phyloP scores from a whole-genome alignment of 64 coral and sea anemone genomes.

The Montipora sp. region DNA sequence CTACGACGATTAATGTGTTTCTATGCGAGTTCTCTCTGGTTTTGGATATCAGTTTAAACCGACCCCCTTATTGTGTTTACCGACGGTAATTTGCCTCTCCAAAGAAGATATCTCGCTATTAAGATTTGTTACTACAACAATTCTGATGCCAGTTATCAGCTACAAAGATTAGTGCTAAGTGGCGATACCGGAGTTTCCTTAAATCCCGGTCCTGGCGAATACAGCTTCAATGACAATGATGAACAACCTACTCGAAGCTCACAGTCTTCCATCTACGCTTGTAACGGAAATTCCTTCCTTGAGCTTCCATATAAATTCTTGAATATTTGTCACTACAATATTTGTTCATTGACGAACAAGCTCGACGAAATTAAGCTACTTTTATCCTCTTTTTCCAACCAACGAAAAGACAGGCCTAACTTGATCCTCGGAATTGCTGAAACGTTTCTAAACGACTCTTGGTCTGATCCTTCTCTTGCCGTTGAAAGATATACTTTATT shows the following conservation, averaged over 20 bases:
- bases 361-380: neutral
- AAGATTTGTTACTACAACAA: conserved; percentile 16
- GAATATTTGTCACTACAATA: conserved; percentile 28
- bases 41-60: too few relatives aligned
- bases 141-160: conserved; percentile 26
- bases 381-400: conserved; percentile 15
- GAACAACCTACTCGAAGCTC: too few relatives aligned
- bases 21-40: too few relatives aligned
- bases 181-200: conserved; percentile 35
- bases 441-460: conserved; percentile 34
- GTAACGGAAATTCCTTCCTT: too few relatives aligned
- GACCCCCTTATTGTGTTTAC: too few relatives aligned
- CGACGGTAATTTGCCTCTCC: neutral
- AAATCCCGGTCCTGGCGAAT: neutral
- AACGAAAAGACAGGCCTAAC: conserved; percentile 10
- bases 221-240: neutral
- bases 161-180: conserved; percentile 24
- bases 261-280: too few relatives aligned
- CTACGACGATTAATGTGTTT: too few relatives aligned
- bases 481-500: conserved; percentile 2
- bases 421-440: conserved; percentile 25
- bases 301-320: neutral
- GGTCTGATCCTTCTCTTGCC: conserved; percentile 23
- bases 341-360: conserved; percentile 20
- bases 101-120: neutral